A percentile compares a stretch with the other conserved stretches of the same genome.
Conservation (phyloP, 2,113 vertebrate species). For the Gnathonemus echidnorhynchus region DNA sequence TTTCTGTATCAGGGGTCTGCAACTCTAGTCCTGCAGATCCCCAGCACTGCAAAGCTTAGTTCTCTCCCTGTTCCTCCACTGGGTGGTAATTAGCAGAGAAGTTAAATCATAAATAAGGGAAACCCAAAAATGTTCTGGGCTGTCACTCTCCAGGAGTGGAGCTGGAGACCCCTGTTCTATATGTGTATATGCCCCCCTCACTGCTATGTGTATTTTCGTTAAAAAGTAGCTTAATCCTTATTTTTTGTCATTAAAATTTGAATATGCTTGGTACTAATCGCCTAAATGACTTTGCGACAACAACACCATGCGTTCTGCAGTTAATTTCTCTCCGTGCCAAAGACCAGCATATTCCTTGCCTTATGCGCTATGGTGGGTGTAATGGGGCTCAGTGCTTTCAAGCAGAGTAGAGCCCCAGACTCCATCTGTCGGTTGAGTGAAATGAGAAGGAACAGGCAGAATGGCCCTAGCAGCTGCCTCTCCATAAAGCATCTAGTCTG, state of each 20-base stretch:
- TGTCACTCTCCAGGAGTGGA: too few species aligned
- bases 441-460: slow-evolving; percentile 1
- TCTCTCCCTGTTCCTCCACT: too few species aligned
- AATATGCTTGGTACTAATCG: neutral
- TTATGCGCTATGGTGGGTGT: neutral
- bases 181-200: neutral
- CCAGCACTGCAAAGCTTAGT: too few species aligned
- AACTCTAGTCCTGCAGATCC: too few species aligned
- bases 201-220: neutral
- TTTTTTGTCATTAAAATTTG: neutral
- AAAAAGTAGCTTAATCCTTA: neutral
- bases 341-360: neutral
- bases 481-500: neutral
- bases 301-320: neutral
- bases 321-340: neutral
- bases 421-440: slow-evolving; percentile 13
- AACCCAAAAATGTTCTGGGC: too few species aligned
- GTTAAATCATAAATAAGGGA: too few species aligned
- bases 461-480: neutral
- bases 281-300: neutral
- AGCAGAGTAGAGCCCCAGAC: slow-evolving; percentile 1
- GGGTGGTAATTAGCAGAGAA: too few species aligned
- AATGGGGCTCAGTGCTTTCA: neutral
- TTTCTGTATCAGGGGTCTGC: neutral
- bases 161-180: neutral